Conservation (phyloP, 92 coral and sea anemone species). For the Palythoa grandis region DNA sequence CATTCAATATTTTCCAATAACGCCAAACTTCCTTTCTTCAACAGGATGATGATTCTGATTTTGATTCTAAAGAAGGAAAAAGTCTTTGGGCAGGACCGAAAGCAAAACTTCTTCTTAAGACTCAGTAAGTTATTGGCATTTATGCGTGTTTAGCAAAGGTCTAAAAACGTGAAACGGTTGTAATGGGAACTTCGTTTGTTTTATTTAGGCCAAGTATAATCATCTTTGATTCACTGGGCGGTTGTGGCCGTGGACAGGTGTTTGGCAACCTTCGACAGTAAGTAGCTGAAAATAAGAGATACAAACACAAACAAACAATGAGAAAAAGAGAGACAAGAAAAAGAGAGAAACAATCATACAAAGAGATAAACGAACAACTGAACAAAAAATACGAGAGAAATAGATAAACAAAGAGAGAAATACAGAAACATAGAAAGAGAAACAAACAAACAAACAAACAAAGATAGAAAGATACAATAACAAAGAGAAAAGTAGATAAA, state of each 20-base stretch:
- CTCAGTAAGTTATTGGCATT: conserved; percentile 6
- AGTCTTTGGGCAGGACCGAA: conserved; percentile 43
- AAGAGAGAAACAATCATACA: too few relatives aligned
- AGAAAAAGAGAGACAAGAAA: too few relatives aligned
- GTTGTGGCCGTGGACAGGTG: conserved; percentile 56
- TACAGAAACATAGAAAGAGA: neutral
- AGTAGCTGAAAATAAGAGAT: conserved; percentile 25
- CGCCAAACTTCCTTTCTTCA: neutral
- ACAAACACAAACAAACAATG: too few relatives aligned
- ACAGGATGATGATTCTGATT: neutral
- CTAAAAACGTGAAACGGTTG: neutral
- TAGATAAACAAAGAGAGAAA: neutral
- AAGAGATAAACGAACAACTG: too few relatives aligned
- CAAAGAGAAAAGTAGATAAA: neutral
- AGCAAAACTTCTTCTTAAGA: conserved; percentile 30
- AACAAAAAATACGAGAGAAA: too few relatives aligned
- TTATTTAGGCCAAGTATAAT: conserved; percentile 82
- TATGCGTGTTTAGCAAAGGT: neutral
- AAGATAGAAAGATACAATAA: neutral
- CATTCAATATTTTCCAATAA: neutral
- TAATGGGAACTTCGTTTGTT: neutral
- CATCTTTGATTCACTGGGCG: conserved; percentile 88
- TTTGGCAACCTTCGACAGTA: conserved; percentile 81
- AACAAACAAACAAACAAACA: neutral
- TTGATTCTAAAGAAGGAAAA: neutral